Evolutionary conservation across 2,113 vertebrate species (phyloP).

Genomic region (Podarcis cretensis): DNA sequence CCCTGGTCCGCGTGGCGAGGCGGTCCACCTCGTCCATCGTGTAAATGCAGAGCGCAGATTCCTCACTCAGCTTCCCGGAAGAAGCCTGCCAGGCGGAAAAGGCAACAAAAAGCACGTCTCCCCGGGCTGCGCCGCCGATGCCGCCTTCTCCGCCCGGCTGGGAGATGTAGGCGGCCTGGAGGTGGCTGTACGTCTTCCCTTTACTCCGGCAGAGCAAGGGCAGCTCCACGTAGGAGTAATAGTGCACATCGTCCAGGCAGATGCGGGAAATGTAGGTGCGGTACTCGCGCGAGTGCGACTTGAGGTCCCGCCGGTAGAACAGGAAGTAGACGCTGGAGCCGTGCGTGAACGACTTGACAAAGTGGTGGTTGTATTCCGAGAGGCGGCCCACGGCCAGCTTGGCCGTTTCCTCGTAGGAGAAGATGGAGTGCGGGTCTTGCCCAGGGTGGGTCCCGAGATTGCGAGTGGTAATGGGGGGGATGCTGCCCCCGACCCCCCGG

Average conservation of each 20-base stretch:
- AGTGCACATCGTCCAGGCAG: slow-evolving; percentile 92
- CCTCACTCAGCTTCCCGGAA: slow-evolving; percentile 81
- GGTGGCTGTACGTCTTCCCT: slow-evolving; percentile 83
- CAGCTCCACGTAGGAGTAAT: slow-evolving; percentile 96
- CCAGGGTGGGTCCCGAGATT: slow-evolving; percentile 75
- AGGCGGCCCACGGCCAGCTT: slow-evolving; percentile 93
- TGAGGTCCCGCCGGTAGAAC: slow-evolving; percentile 93
- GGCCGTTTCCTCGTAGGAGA: slow-evolving; percentile 96
- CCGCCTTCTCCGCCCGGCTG: slow-evolving; percentile 54
- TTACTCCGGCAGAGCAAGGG: slow-evolving; percentile 86
- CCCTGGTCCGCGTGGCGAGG: slow-evolving; percentile 87
- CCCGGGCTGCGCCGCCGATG: slow-evolving; percentile 25
- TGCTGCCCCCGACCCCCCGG: slow-evolving; percentile 84
- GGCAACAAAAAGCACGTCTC: slow-evolving; percentile 85
- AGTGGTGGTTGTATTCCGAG: slow-evolving; percentile 96
- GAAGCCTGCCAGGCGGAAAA: slow-evolving; percentile 86
- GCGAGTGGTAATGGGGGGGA: slow-evolving; percentile 94
- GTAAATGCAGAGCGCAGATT: slow-evolving; percentile 92
- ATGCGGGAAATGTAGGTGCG: slow-evolving; percentile 92
- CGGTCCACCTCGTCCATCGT: slow-evolving; percentile 87
- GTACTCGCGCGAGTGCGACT: slow-evolving; percentile 88
- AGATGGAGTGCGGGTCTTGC: slow-evolving; percentile 85
- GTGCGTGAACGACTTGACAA: slow-evolving; percentile 88
- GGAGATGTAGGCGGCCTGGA: slow-evolving; percentile 89
- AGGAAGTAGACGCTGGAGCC: slow-evolving; percentile 91